Base-by-base conservation (phyloP, 2,113 vertebrate genomes). In the Perca fluviatilis region DNA sequence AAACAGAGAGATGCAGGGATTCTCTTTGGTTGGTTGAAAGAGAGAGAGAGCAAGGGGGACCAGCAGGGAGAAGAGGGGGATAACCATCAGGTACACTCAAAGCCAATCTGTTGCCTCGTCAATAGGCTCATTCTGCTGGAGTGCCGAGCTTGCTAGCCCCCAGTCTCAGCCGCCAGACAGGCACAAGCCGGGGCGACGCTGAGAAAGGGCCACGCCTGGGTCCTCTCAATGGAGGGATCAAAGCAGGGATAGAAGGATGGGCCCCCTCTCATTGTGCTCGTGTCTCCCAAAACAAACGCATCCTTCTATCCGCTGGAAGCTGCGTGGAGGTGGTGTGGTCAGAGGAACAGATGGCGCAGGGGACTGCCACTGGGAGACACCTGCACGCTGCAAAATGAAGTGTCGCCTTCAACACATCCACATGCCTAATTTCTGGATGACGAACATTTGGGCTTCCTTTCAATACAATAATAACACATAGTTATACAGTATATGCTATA, bases 21-120 rank as follows among this genome's bases (percentile, higher is more conserved):
- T 88, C 92, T 86, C 84, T 93, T 86, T 82, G 87, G 82, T 86
- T 86, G 88, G 71, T 63, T 86, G 84, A 84, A 75, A 86, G 75
- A 47, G 86, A 75, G 77, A 58, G 66, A 47, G 60, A 33, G 40
- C 23, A 40, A 27, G 56, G 76, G 67, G 77, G 70, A 76, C 70
- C 56, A 36, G 77, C 14, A 18, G 75, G 74, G 86, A 64, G 76
- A 79, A 86, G 74, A 67, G 82, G 74, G 75, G 90, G 86, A 78
- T 89, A 69, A 90, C 84, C 89, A 90, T 93, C 87, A 92, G 91
- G 91, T 91, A 90, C 92, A 85, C 94, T 94, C 92, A 89, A 90
- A 91, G 87, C 86, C 94, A 95, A 94, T 95, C 94, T 94, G 92
- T 93, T 87, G 89, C 85, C 79, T 91, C 75, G 84, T 94, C 93